Evolutionary conservation across 2,113 vertebrate genomes (phyloP).

Genomic region (Vulpes vulpes): DNA sequence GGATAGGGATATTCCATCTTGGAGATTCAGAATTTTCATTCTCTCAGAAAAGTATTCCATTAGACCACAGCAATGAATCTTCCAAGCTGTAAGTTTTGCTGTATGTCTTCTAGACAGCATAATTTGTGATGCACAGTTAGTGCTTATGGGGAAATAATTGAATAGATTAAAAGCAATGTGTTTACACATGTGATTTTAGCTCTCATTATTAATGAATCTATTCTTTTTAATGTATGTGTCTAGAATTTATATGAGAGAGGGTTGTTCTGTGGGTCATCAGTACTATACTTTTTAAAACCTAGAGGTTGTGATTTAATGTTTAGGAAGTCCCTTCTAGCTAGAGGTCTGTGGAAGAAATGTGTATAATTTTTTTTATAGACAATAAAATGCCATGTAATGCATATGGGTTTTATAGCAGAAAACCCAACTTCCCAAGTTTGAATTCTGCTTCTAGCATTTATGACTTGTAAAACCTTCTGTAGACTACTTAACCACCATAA

Average conservation of each 20-base stretch:
- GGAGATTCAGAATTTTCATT: slow-evolving; percentile 68
- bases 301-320: neutral
- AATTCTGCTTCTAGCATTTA: neutral
- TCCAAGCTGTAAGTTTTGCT: slow-evolving; percentile 63
- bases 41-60: slow-evolving; percentile 74
- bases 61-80: slow-evolving; percentile 78
- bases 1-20: slow-evolving; percentile 22
- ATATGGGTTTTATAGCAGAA: neutral
- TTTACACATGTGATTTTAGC: slow-evolving; percentile 80
- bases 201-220: slow-evolving; percentile 76
- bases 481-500: neutral
- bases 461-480: neutral
- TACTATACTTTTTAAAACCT: neutral
- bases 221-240: slow-evolving; percentile 56
- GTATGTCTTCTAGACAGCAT: slow-evolving; percentile 71
- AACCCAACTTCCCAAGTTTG: neutral
- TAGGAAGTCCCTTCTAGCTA: neutral
- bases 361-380: neutral
- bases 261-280: slow-evolving; percentile 44
- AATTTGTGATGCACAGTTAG: slow-evolving; percentile 78
- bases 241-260: slow-evolving; percentile 62
- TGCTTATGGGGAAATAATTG: slow-evolving; percentile 80
- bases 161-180: slow-evolving; percentile 78
- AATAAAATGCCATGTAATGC: slow-evolving; percentile 1
- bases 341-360: slow-evolving; percentile 1